Evolutionary conservation across 2,888 invertebrate genomes (phyloP), one percentile per base, ranked within the genome.

Genomic region (Pseudococcus longispinus): DNA sequence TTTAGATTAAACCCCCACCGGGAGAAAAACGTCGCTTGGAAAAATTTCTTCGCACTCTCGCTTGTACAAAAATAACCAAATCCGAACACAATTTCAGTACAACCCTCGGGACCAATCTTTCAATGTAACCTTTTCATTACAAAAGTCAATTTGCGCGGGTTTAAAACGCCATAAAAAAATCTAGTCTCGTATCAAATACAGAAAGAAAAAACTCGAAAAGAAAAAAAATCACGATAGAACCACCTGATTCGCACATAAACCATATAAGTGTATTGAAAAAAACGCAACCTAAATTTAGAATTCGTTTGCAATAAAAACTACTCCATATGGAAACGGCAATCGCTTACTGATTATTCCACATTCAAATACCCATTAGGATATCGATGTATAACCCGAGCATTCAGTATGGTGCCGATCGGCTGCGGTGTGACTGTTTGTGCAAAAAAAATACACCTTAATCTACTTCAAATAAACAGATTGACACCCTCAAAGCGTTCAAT

Each of bases 321-420:
- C 70, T 70, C 70, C 70, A 70, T 70, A 70, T 29, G 70, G 70
- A 70, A 70, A 70, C 70, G 18, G 29, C 70, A 70, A 70, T 70
- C 26, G 70, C 70, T 26, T 70, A 70, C 70, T 70, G 70, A 70
- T 70, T 70, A 70, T 70, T 70, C 70, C 29, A 70, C 70, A 70
- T 70, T 70, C 70, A 70, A 70, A 70, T 70, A 70, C 70, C 70
- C 70, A 70, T 70, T 70, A 70, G 70, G 70, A 70, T 70, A 70
- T 70, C 70, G 18, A 18, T 70, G 60, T 23, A 70, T 8, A 6
- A 4, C 6, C 18, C 29, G 70, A 60, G 5, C 3, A 5, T 4
- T 8, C n/a, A n/a, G n/a, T 15, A 46, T 5, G n/a, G 55, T 60
- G 11, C 23, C 60, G 60, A 60, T 51, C 51, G 51, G n/a, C 51